Evolutionary conservation across 1,140 invertebrate genomes (phyloP).

Genomic region (Coptotermes formosanus): DNA sequence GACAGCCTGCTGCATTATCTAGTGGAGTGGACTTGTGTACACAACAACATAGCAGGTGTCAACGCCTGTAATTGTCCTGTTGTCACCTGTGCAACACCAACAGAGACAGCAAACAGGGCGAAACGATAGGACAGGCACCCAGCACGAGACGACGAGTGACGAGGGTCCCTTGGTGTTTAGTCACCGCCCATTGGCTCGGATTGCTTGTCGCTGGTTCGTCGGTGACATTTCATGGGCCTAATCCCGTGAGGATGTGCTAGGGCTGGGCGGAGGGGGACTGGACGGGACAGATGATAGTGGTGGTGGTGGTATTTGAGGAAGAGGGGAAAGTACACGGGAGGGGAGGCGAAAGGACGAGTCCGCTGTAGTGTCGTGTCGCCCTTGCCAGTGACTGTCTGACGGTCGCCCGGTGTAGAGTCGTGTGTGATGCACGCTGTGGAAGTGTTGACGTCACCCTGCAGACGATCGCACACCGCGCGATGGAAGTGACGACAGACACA

Average conservation of each 20-base stretch:
- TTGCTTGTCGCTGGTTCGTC: constrained; percentile 9
- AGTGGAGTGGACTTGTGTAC: background rate
- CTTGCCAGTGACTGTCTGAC: constrained; percentile 24
- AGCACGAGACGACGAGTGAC: background rate
- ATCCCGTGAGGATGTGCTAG: background rate
- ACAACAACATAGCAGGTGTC: background rate
- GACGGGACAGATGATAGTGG: constrained; percentile 9
- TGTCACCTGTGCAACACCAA: background rate
- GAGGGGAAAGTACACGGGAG: background rate
- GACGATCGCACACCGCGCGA: background rate
- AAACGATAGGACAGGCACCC: background rate
- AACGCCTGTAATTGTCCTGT: background rate
- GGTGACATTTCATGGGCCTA: constrained; percentile 21
- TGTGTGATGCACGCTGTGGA: background rate
- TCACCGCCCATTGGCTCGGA: constrained; percentile 12
- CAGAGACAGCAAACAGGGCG: background rate
- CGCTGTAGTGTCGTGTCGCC: constrained; percentile 6
- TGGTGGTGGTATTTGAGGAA: background rate
- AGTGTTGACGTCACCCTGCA: background rate
- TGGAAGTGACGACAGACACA: background rate
- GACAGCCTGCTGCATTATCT: background rate
- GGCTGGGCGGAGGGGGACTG: background rate
- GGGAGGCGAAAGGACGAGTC: background rate
- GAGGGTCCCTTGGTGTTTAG: background rate
- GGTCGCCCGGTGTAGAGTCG: constrained; percentile 13